These are phyloP conservation scores for Ephydatia muelleri DNA, from an alignment of 37 sponge, comb jelly and placozoan species.

Conservation along the genomic window DNA sequence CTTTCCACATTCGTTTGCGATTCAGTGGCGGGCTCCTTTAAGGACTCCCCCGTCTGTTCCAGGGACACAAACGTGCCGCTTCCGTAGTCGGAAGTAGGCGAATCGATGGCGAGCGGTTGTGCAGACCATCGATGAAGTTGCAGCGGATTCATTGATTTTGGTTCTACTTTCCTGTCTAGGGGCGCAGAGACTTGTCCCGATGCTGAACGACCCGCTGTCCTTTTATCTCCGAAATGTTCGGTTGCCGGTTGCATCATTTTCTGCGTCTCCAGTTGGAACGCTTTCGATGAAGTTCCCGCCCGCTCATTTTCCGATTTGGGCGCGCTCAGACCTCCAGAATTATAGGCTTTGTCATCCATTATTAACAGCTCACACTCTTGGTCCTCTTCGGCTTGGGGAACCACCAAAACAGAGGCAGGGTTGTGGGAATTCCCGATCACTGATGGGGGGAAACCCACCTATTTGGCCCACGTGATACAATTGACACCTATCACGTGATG, in stretches of 20 bases:
- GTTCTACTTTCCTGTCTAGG: not conserved
- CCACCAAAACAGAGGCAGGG: not conserved
- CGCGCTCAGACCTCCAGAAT: not conserved
- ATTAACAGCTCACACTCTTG: not conserved
- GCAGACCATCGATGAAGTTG: not conserved
- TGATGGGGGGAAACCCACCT: not conserved
- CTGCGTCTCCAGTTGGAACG: not conserved
- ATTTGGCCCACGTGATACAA: not conserved
- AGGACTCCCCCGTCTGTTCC: not conserved
- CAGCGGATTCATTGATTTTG: not conserved
- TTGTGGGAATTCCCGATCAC: not conserved
- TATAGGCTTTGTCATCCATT: not conserved
- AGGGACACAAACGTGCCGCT: slow-evolving; percentile 47
- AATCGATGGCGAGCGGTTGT: not conserved
- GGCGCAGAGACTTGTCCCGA: not conserved
- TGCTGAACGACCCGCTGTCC: not conserved
- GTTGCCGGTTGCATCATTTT: not conserved
- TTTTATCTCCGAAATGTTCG: not conserved
- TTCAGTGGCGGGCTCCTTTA: not conserved
- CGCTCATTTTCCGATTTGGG: not conserved
- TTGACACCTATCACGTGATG: too few species aligned
- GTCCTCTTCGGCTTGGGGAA: not conserved
- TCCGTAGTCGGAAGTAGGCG: slow-evolving; percentile 36
- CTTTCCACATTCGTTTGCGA: not conserved
- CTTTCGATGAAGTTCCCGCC: not conserved